Base-by-base conservation (phyloP, 2,888 invertebrate genomes). In the Aporophyla lueneburgensis region DNA sequence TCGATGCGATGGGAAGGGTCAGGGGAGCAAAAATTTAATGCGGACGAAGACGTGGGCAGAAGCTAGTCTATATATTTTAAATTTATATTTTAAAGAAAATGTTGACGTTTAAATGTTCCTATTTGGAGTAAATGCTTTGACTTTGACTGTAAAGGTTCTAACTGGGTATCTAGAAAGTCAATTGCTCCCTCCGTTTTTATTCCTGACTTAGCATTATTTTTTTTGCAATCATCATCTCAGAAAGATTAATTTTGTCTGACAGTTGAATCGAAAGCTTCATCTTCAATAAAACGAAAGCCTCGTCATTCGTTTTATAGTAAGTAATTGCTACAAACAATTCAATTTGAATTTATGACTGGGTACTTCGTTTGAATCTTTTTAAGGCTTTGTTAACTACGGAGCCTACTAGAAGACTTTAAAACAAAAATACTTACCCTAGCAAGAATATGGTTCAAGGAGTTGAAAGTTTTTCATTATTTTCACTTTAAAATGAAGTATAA, bases 301-400 rank as follows among this genome's bases (percentile, higher is more conserved):
- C 24, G 51, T 51, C 65, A 0, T 43, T 66, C 33, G 5, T 68
- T 73, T 56, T 62, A 67, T 56, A 53, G 73, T 33, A 40, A 53
- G 73, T 33, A 40, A 67, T 73, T 56, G 51, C 54, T 53, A 27
- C 62, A 54, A 66, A 73, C 27, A 72, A 21, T 40, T 80, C 24
- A 53, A 72, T 65, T 78, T 61, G n/a, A 53, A 53, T 79, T 49
- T 58, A 72, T 54, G 33, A 24, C 65, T 53, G 19, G 12, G 12
- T 5, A 40, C 19, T 69, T 27, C n/a, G 19, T 54, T 40, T 40
- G 19, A 27, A 21, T n/a, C 27, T 33, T 51, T 24, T 49, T 24
- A 49, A 43, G 54, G 40, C 12, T 66, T 66, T 7, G 65, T 49
- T 66, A 49, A 66, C 21, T 49, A 21, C 21, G 14, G 14, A 27